phyloP scores from a whole-genome alignment of 2,797 vertebrate genomes.

The Paedocypris micromegethes region DNA sequence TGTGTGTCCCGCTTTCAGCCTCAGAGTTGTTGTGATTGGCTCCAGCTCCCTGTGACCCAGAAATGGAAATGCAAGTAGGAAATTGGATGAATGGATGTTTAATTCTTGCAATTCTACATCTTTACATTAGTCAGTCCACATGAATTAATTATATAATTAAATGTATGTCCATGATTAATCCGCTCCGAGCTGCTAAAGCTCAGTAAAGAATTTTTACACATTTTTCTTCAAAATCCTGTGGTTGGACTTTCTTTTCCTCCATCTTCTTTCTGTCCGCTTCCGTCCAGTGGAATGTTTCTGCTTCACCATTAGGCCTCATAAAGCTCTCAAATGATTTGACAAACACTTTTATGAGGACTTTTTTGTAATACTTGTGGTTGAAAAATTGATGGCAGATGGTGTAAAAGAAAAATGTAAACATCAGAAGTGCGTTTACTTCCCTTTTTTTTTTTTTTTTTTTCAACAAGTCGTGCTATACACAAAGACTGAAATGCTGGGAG shows the following conservation, averaged over 20 bases:
- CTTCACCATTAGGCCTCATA: constrained; percentile 15
- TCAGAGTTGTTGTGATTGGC: too few species aligned
- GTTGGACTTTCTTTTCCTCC: constrained; percentile 17
- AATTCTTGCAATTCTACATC: constrained; percentile 49
- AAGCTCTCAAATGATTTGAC: constrained; percentile 23
- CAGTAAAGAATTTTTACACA: constrained; percentile 23
- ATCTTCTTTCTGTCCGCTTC: constrained; percentile 20
- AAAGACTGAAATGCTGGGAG: background rate
- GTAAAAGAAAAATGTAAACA: constrained; percentile 3
- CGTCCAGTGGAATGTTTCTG: constrained; percentile 18
- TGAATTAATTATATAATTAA: constrained; percentile 20
- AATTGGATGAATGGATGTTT: constrained; percentile 60
- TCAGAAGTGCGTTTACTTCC: background rate
- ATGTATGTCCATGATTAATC: constrained; percentile 25
- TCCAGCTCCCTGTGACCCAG: too few species aligned
- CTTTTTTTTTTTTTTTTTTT: constrained; percentile 6
- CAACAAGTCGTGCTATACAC: background rate
- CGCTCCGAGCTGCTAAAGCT: constrained; percentile 6
- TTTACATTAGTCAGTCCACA: constrained; percentile 66
- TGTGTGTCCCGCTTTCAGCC: too few species aligned
- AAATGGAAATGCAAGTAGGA: too few species aligned
- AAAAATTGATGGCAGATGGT: background rate
- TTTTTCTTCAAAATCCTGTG: constrained; percentile 23
- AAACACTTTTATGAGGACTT: constrained; percentile 4
- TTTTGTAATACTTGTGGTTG: constrained; percentile 11